Evolutionary conservation across 2,797 vertebrate species (phyloP).

Genomic region (Salmo trutta): DNA sequence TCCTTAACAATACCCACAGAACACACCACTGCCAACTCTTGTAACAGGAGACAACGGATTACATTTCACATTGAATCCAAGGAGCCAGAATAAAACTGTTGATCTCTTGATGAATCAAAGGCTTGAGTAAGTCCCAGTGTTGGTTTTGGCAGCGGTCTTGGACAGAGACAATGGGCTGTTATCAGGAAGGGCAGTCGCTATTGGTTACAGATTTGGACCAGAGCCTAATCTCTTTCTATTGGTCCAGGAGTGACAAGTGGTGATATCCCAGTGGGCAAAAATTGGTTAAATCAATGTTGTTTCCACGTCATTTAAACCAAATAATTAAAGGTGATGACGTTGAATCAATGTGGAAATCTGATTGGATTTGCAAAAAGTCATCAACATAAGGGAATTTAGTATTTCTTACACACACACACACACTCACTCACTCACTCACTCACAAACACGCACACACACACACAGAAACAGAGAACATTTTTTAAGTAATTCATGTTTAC

Average conservation of each 20-base stretch:
- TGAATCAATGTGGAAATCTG: too few relatives aligned
- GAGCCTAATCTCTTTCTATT: background rate
- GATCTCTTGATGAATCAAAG: background rate
- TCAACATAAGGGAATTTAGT: too few relatives aligned
- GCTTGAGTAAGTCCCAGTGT: background rate
- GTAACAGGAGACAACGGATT: background rate
- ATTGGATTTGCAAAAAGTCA: too few relatives aligned
- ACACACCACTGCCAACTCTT: background rate
- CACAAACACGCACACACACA: background rate
- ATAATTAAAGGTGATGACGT: too few relatives aligned
- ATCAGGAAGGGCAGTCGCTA: background rate
- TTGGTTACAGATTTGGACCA: background rate
- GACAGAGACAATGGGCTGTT: background rate
- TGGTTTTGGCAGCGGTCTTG: background rate
- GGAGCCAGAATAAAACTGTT: background rate
- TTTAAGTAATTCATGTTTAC: background rate
- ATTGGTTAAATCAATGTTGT: too few relatives aligned
- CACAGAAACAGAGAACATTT: background rate
- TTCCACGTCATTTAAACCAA: too few relatives aligned
- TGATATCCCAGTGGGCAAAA: background rate
- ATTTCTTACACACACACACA: background rate
- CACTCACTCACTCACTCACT: too few relatives aligned
- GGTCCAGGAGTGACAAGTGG: background rate
- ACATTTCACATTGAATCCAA: background rate
- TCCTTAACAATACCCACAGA: background rate